Evolutionary conservation across 2,113 vertebrate genomes (phyloP), one percentile per base, ranked within the genome.

Genomic region (Pelobates fuscus): DNA sequence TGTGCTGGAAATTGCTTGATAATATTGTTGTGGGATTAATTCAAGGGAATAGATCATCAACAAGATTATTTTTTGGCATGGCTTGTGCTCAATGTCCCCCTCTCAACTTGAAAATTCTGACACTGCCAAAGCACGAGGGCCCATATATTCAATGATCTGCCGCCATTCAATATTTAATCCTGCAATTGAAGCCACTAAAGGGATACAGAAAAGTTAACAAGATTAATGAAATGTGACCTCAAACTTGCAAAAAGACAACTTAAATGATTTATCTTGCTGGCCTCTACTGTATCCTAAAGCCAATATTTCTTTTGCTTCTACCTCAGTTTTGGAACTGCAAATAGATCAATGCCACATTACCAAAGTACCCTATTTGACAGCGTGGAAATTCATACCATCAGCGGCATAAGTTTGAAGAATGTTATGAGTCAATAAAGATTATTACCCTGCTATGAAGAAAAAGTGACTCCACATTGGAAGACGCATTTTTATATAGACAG

Each of bases 181-280:
- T 88, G 83, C 91, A 91, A 91, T 83, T 84, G 92, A 93, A 90
- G 87, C 85, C 89, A 86, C 93, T 96, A 93, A 95, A 95, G 93
- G 91, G 92, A 97, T 94, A 92, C 74, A 87, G 84, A 81, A 81
- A 84, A 86, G 89, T 92, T 77, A 95, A 93, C 92, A 93, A 94
- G 93, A 95, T 92, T 90, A 95, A 97, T 94, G 92, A 93, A 94
- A 88, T 87, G 86, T 94, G 92, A 97, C 95, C 94, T 92, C 88
- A 87, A 85, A 95, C 89, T 92, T 91, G 90, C 91, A 92, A 94
- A 95, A 93, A 95, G 91, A 90, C 90, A 94, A 90, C 90, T 88
- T 85, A 88, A 92, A 93, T 91, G 90, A 96, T 98, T 96, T 95
- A 93, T 97, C 92, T 93, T 89, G 85, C 85, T 89, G 89, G 93